Evolutionary conservation across 1,140 invertebrate genomes (phyloP).

Genomic region (Euwallacea fornicatus): DNA sequence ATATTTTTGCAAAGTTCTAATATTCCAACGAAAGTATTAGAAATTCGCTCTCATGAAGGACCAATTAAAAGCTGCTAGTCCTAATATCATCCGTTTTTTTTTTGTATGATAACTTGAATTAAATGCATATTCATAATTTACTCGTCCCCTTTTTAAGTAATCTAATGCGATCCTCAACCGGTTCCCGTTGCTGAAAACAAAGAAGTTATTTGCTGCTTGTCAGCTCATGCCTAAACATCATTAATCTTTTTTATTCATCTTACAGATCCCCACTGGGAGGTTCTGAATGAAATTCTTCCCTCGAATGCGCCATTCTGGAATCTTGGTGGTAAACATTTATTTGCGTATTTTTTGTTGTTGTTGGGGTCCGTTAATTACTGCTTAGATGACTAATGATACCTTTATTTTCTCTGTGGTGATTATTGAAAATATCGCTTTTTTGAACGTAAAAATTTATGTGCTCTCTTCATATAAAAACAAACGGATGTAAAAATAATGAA

Average conservation of each 20-base stretch:
- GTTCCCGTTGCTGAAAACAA: constrained; percentile 20
- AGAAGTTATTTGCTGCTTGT: constrained; percentile 21
- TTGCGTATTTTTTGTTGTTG: background rate
- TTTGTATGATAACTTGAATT: too few relatives aligned
- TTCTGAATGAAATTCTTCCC: constrained; percentile 22
- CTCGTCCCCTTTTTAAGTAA: background rate
- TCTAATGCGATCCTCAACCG: background rate
- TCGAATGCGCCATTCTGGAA: background rate
- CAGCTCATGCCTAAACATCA: constrained; percentile 9
- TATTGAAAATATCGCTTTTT: too few relatives aligned
- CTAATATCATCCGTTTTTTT: too few relatives aligned
- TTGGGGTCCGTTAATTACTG: background rate
- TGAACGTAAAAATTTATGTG: too few relatives aligned
- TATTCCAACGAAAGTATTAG: too few relatives aligned
- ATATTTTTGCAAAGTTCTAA: too few relatives aligned
- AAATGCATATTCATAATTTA: background rate
- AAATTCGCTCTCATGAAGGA: too few relatives aligned
- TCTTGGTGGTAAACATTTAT: constrained; percentile 1
- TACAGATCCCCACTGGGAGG: constrained; percentile 5
- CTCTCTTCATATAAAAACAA: too few relatives aligned
- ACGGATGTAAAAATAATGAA: too few relatives aligned
- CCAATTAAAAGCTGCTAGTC: too few relatives aligned
- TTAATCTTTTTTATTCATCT: constrained; percentile 22
- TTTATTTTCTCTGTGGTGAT: too few relatives aligned
- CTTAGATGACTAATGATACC: too few relatives aligned